A percentile compares a stretch with the other conserved stretches of the same genome.
These are phyloP conservation scores for Tyrophagus putrescentiae DNA, from an alignment of 1,140 invertebrate genomes.

Conservation along the genomic window DNA sequence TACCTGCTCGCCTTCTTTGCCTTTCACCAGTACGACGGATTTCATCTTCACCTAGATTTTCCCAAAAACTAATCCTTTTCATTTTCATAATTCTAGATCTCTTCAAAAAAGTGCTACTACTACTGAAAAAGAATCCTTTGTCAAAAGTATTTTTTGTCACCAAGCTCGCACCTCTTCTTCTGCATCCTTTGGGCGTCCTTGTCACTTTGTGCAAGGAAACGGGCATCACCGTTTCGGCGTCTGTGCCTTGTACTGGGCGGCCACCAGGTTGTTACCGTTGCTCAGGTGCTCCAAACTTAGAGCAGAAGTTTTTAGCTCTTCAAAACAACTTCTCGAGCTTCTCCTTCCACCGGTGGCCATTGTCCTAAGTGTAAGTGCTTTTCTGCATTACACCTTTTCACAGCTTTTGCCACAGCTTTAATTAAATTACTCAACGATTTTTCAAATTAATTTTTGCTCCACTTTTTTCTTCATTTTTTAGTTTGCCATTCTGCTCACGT, in stretches of 20 bases:
- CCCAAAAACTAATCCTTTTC: too few species aligned
- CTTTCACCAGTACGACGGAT: conserved; percentile 31
- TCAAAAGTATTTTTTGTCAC: neutral
- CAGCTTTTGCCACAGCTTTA: neutral
- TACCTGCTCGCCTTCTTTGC: conserved; percentile 32
- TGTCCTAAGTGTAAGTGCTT: neutral
- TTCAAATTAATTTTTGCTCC: neutral
- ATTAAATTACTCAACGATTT: neutral
- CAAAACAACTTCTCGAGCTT: neutral
- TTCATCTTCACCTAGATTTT: neutral
- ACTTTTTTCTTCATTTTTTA: too few species aligned
- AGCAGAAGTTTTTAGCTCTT: neutral
- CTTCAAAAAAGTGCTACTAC: neutral
- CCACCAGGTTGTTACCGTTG: neutral
- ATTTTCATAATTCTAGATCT: too few species aligned
- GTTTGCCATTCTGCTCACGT: conserved; percentile 9
- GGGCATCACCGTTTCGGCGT: conserved; percentile 36
- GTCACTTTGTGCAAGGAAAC: conserved; percentile 38
- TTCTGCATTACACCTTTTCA: neutral
- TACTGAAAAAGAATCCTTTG: neutral
- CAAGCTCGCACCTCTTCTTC: neutral
- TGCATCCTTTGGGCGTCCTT: conserved; percentile 23
- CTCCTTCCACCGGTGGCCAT: neutral
- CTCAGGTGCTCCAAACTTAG: neutral
- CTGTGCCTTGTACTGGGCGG: conserved; percentile 21